Evolutionary conservation across 2,797 vertebrate genomes (phyloP), one percentile per base, ranked within the genome.

Genomic region (Oreochromis grahami): DNA sequence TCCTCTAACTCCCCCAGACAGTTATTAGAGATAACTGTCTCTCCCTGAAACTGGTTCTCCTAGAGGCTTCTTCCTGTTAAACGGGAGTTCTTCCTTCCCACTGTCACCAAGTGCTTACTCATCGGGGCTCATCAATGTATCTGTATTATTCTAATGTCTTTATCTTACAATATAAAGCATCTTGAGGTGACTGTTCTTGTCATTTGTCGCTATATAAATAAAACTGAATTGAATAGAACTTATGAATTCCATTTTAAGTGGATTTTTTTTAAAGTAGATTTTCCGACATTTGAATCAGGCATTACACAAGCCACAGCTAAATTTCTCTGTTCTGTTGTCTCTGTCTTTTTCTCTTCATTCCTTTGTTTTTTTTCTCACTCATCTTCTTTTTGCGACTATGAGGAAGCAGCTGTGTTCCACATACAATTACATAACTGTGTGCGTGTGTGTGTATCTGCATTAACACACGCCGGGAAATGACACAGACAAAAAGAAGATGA

Each of bases 361-460:
- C 76, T 91, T 91, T 45, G 14, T 17, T 26, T 70, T 72, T 91
- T 86, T n/a, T 36, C 32, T 82, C 32, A 15, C 45, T 45, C 11
- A 11, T 80, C 76, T 82, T 84, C 78, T 86, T 78, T 80, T 50
- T 88, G 34, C 72, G 65, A 91, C 86, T 89, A 82, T 88, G 85
- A 92, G 89, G 93, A 95, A 94, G 86, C 95, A 94, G 94, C 93
- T 93, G 93, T 88, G 89, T 80, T 87, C 76, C 89, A 79, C 79
- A 82, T 93, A 94, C 92, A 92, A 94, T 96, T 95, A 93, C 90
- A 92, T 95, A 96, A 95, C 90, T 74, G 4, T 29, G 48, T 76
- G 78, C 80, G 81, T 76, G 52, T 76, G 78, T 45, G 79, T 56
- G 74, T 83, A 80, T 84, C 53, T 76, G 85, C 19, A 77, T 88